Evolutionary conservation across 2,797 vertebrate species (phyloP).

Genomic region (Zenarchopterus dispar): DNA sequence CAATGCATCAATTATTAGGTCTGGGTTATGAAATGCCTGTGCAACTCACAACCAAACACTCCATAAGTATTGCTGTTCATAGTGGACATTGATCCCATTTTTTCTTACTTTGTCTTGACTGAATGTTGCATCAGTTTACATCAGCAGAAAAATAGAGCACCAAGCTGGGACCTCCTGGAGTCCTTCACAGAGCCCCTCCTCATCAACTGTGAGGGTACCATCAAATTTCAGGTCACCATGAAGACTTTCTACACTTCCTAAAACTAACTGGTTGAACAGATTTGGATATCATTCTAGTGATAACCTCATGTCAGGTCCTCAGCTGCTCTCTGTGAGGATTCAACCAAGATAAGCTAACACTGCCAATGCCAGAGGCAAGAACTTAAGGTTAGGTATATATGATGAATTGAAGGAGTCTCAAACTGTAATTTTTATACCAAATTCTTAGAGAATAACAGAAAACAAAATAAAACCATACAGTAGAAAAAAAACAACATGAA

Average conservation of each 20-base stretch:
- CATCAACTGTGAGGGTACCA: slow-evolving; percentile 33
- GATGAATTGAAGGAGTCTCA: too few relatives aligned
- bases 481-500: too few relatives aligned
- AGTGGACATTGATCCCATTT: slow-evolving; percentile 63
- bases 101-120: slow-evolving; percentile 71
- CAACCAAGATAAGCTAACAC: background rate
- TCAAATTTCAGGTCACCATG: slow-evolving; percentile 15
- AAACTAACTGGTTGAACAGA: slow-evolving; percentile 19
- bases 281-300: slow-evolving; percentile 17
- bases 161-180: slow-evolving; percentile 55
- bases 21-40: slow-evolving; percentile 65
- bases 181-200: slow-evolving; percentile 18
- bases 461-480: too few relatives aligned
- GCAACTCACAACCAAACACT: slow-evolving; percentile 58
- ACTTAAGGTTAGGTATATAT: background rate
- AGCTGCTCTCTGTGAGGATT: slow-evolving; percentile 1
- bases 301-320: slow-evolving; percentile 23
- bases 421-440: too few relatives aligned
- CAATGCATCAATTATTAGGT: slow-evolving; percentile 66
- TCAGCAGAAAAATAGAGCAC: slow-evolving; percentile 69
- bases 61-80: slow-evolving; percentile 38
- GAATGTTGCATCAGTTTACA: slow-evolving; percentile 80
- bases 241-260: slow-evolving; percentile 18
- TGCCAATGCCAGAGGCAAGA: background rate
- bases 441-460: too few relatives aligned